Evolutionary conservation across 2,797 vertebrate genomes (phyloP).

Genomic region (Crenuchus spilurus): DNA sequence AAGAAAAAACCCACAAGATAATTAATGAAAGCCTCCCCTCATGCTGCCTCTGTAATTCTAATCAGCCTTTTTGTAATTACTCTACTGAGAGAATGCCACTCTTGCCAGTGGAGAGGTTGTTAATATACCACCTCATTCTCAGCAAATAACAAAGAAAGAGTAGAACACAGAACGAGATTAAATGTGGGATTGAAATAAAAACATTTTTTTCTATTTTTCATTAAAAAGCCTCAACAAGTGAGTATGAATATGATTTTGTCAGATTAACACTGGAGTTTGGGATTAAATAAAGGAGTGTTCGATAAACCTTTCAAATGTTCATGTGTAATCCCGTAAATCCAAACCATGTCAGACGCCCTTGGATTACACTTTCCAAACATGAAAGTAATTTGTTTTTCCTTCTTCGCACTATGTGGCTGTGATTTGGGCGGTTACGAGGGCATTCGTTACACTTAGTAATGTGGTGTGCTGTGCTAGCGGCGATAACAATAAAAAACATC

Average conservation of each 20-base stretch:
- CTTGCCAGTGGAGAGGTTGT: slow-evolving; percentile 58
- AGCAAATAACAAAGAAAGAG: slow-evolving; percentile 34
- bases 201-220: slow-evolving; percentile 23
- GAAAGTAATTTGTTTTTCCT: slow-evolving; percentile 16
- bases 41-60: slow-evolving; percentile 68
- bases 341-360: not conserved
- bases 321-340: slow-evolving; percentile 24
- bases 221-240: not conserved
- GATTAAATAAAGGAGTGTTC: slow-evolving; percentile 32
- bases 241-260: slow-evolving; percentile 19
- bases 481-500: not conserved
- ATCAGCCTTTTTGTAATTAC: slow-evolving; percentile 72
- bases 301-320: slow-evolving; percentile 34
- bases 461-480: not conserved
- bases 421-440: not conserved
- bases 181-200: slow-evolving; percentile 37
- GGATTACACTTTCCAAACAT: slow-evolving; percentile 9
- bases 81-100: slow-evolving; percentile 67
- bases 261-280: slow-evolving; percentile 34
- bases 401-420: not conserved
- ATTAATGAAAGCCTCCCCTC: slow-evolving; percentile 68
- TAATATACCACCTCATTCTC: slow-evolving; percentile 65
- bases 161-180: slow-evolving; percentile 30
- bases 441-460: not conserved
- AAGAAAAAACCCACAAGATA: slow-evolving; percentile 63